A percentile compares a stretch with the other conserved stretches of the same genome.
phyloP scores from a whole-genome alignment of 2,888 invertebrate genomes.

The Heteromurus nitidus region DNA sequence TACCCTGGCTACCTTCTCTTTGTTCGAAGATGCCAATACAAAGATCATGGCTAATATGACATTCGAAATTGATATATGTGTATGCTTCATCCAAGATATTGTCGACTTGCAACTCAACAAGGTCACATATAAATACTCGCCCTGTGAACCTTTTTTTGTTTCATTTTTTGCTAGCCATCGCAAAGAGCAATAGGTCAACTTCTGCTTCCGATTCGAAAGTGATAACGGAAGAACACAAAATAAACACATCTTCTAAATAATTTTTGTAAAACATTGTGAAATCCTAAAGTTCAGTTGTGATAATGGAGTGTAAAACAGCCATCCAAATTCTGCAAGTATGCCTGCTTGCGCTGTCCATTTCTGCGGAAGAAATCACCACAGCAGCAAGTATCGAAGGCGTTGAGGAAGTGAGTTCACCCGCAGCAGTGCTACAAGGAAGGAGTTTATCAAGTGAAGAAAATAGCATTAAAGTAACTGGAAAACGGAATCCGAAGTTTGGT shows the following conservation, averaged over 20 bases:
- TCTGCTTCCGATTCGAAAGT: background rate
- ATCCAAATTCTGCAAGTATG: background rate
- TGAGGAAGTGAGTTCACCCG: too few relatives aligned
- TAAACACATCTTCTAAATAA: background rate
- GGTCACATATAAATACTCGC: slow-evolving; percentile 61
- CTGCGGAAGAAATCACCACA: background rate
- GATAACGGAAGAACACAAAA: background rate
- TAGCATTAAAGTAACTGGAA: slow-evolving; percentile 13
- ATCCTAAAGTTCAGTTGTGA: background rate
- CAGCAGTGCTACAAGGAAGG: too few relatives aligned
- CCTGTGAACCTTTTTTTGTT: slow-evolving; percentile 17
- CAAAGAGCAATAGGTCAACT: slow-evolving; percentile 53
- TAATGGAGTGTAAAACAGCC: background rate
- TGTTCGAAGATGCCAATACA: too few relatives aligned
- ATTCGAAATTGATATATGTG: too few relatives aligned
- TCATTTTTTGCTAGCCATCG: slow-evolving; percentile 35
- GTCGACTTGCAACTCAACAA: slow-evolving; percentile 29
- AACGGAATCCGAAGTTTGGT: slow-evolving; percentile 63
- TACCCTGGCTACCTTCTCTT: too few relatives aligned
- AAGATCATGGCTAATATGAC: too few relatives aligned
- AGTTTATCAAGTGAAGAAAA: slow-evolving; percentile 36
- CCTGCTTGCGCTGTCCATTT: too few relatives aligned
- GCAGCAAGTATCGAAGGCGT: background rate
- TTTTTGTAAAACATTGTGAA: background rate
- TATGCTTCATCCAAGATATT: background rate